Conservation (phyloP, 2,888 invertebrate species). For the Pheosia tremula region DNA sequence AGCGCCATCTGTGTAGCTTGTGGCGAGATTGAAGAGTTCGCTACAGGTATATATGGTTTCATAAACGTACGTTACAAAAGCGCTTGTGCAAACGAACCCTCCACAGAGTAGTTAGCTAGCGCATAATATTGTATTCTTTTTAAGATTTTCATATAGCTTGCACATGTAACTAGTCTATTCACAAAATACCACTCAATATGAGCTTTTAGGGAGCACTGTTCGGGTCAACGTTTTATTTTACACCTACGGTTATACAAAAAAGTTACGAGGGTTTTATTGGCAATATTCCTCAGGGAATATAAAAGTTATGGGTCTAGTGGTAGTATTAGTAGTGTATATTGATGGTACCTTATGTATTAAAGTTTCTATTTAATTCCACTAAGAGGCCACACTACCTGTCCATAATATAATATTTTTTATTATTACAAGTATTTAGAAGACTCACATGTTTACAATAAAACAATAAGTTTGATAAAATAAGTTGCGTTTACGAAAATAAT, state of each 20-base stretch:
- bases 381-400: not conserved
- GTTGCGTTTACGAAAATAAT: no score
- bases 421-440: no score
- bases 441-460: no score
- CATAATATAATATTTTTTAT: no score
- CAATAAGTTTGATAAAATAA: no score
- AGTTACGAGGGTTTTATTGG: not conserved
- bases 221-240: constrained; percentile 3
- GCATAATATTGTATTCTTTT: no score
- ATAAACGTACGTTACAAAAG: not conserved
- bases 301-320: not conserved
- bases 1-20: no score
- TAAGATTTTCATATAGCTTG: not conserved
- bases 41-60: no score
- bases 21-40: no score
- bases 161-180: not conserved
- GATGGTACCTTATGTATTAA: not conserved
- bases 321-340: not conserved
- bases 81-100: not conserved
- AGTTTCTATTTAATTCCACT: not conserved
- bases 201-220: constrained; percentile 3
- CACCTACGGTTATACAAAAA: not conserved
- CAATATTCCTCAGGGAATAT: not conserved
- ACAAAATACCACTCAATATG: not conserved
- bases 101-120: no score